Conservation (phyloP, 2,888 invertebrate species). For the Thymelicus lineola region DNA sequence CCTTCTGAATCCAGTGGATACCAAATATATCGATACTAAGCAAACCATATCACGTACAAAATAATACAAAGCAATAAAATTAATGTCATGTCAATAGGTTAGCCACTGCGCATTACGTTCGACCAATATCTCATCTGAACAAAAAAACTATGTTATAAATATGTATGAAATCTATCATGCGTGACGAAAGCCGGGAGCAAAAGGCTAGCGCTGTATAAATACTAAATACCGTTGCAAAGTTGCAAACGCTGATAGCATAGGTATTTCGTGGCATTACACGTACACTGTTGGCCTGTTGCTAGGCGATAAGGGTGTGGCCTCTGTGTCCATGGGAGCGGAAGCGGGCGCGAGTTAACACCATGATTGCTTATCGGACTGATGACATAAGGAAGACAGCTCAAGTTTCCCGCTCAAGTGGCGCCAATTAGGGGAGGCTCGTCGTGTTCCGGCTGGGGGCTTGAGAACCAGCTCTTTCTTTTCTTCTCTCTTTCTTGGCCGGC, state of each 20-base stretch:
- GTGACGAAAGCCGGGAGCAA: constrained; percentile 18
- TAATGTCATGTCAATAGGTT: not conserved
- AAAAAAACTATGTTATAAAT: not conserved
- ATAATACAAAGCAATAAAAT: constrained; percentile 8
- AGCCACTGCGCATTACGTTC: not conserved
- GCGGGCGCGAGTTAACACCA: not conserved
- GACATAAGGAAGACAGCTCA: not conserved
- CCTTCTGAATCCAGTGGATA: too few species aligned
- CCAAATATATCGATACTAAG: too few species aligned
- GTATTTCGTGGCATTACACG: constrained; percentile 21
- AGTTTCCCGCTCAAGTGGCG: too few species aligned
- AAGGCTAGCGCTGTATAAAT: constrained; percentile 13
- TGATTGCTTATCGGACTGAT: not conserved
- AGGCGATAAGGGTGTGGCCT: constrained; percentile 21
- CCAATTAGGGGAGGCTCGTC: too few species aligned
- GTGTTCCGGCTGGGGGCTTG: too few species aligned
- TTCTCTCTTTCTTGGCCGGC: too few species aligned
- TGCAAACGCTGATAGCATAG: constrained; percentile 18
- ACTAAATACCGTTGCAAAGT: constrained; percentile 25
- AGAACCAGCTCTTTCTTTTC: too few species aligned
- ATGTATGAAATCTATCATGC: not conserved
- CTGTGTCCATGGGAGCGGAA: constrained; percentile 33
- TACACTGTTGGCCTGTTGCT: constrained; percentile 37
- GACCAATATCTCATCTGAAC: not conserved
- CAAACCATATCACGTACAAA: not conserved